Base-by-base conservation (phyloP, 2,113 vertebrate genomes). In the Sakesphorus luctuosus region DNA sequence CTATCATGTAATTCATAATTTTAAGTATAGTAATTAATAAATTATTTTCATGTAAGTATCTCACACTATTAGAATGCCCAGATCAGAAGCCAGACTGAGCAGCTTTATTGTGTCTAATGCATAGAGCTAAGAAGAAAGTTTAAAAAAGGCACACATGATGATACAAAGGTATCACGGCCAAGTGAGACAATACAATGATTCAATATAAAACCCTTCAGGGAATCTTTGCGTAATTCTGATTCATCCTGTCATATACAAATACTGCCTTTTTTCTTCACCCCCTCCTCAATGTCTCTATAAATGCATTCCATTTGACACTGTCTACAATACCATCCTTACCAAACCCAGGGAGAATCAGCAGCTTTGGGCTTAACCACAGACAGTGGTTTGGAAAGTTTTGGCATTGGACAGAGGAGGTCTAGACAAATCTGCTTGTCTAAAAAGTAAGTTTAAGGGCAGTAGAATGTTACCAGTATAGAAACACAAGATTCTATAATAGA, bases 251-350 rank as follows among this genome's bases (percentile, higher is more conserved):
- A 44, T 33, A 13, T 28, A 76, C 3, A 2, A 82, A 71, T 44
- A 62, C 13, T 72, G 24, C 3, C 7, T 26, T n/a, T 29, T 33
- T 24, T 1, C 8, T 17, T 3, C 11, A 15, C 8, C 9, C 1
- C 0, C 2, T 3, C 36, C 23, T 2, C 9, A 10, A 1, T 5
- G 8, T 31, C 43, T 50, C 3, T 43, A 61, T 40, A 81, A 76
- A 78, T 13, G 18, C 3, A 1, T 62, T 14, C 31, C 21, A 66
- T n/a, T 26, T 82, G 56, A 53, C 13, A 35, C 36, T 56, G n/a
- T 29, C 61, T 63, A 69, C 29, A 29, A 29, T 10, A 67, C 21
- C 16, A 52, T 18, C 36, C 13, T 43, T 65, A 52, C 16, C 4
- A 16, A 87, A 76, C 3, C 49, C 49, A 52, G 7, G 3, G 75